phyloP scores from a whole-genome alignment of 2,113 vertebrate species.

The Burhinus bistriatus region DNA sequence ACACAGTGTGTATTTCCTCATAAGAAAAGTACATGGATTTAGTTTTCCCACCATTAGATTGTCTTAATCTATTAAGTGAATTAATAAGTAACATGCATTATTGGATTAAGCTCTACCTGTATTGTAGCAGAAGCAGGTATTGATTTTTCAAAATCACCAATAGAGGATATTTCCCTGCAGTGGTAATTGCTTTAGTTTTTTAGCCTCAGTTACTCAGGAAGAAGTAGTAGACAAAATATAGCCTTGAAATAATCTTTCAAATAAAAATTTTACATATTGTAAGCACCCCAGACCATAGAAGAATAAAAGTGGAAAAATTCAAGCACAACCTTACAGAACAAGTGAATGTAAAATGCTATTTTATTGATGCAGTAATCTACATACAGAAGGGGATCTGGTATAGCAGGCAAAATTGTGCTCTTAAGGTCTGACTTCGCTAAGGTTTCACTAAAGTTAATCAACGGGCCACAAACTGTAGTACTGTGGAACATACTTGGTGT shows the following conservation, averaged over 20 bases:
- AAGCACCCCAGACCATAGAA: not conserved
- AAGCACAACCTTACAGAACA: not conserved
- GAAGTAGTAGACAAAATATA: not conserved
- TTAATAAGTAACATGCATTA: not conserved
- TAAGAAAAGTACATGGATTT: not conserved
- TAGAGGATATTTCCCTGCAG: not conserved
- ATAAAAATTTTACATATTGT: not conserved
- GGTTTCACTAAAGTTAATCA: not conserved
- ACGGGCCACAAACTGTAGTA: not conserved
- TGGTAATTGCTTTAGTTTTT: not conserved
- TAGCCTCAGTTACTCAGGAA: not conserved
- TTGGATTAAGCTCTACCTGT: not conserved
- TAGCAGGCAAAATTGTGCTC: not conserved
- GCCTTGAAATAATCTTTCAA: not conserved
- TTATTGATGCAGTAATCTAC: not conserved
- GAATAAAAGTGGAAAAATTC: not conserved
- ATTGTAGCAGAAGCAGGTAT: not conserved
- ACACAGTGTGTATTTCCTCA: not conserved
- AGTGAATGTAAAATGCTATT: not conserved
- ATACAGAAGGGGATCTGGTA: not conserved
- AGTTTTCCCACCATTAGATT: not conserved
- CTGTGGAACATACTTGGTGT: not conserved
- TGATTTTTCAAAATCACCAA: not conserved
- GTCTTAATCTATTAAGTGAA: not conserved
- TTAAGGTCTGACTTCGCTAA: not conserved